Conservation (phyloP, 2,113 vertebrate species). For the Hucho hucho region DNA sequence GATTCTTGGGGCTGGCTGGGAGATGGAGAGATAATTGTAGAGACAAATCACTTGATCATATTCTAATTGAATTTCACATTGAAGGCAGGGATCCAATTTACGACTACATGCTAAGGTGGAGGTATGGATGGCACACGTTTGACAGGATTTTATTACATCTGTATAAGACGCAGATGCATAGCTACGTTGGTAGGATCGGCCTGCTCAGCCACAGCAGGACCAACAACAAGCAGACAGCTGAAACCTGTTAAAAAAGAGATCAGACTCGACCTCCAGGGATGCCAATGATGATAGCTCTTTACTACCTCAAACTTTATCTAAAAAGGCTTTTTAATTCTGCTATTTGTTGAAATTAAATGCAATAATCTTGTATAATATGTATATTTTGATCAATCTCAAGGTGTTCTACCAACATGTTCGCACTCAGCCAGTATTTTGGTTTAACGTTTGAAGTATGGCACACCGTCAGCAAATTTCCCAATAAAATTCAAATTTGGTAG, state of each 20-base stretch:
- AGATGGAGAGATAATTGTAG: slow-evolving; percentile 55
- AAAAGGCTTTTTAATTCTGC: too few species aligned
- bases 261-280: too few species aligned
- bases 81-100: slow-evolving; percentile 55
- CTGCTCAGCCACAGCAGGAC: too few species aligned
- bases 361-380: too few species aligned
- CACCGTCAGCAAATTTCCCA: slow-evolving; percentile 30
- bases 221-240: too few species aligned
- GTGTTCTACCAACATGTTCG: slow-evolving; percentile 18
- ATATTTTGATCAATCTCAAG: too few species aligned
- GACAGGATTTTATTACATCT: slow-evolving; percentile 1
- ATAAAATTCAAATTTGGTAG: slow-evolving; percentile 49
- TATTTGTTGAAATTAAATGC: too few species aligned
- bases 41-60: slow-evolving; percentile 63
- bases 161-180: not conserved
- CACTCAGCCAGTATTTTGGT: slow-evolving; percentile 17
- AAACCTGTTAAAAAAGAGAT: too few species aligned
- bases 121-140: slow-evolving; percentile 13
- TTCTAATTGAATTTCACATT: slow-evolving; percentile 48
- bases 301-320: too few species aligned
- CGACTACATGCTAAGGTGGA: slow-evolving; percentile 29
- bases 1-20: slow-evolving; percentile 39
- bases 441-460: slow-evolving; percentile 34
- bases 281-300: too few species aligned
- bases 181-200: too few species aligned